Conservation (phyloP, 2,888 invertebrate genomes). For the Lasioglossum marginatum region DNA sequence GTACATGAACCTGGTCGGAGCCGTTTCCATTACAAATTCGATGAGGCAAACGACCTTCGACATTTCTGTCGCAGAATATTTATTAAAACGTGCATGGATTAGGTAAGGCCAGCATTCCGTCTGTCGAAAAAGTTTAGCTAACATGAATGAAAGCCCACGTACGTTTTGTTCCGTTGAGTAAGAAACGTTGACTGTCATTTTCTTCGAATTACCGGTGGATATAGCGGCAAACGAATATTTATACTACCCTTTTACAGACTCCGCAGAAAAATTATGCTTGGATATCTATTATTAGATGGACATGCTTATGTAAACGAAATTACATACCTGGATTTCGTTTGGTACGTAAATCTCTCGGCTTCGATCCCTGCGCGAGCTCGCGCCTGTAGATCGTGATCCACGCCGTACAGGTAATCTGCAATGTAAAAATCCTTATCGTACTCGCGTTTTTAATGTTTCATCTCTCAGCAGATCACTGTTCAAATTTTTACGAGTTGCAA, state of each 20-base stretch:
- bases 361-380: constrained; percentile 82
- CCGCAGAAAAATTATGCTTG: not conserved
- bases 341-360: constrained; percentile 80
- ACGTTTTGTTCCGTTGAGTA: constrained; percentile 1
- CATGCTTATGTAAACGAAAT: not conserved
- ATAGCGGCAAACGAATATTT: not conserved
- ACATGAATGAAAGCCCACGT: constrained; percentile 3
- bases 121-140: not conserved
- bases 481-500: not conserved
- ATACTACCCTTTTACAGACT: not conserved
- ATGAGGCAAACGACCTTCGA: constrained; percentile 50
- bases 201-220: not conserved
- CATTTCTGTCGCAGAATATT: constrained; percentile 16
- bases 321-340: constrained; percentile 69
- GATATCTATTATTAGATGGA: not conserved
- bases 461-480: not conserved
- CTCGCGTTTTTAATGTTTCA: not conserved
- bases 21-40: constrained; percentile 34
- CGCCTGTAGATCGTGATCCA: constrained; percentile 82
- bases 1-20: not conserved
- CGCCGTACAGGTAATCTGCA: constrained; percentile 82
- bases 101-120: constrained; percentile 2
- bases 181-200: not conserved
- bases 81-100: constrained; percentile 3
- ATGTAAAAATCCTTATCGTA: constrained; percentile 23